phyloP scores from a whole-genome alignment of 30 jellyfish, hydroid and myxozoan species.

The Cassiopea xamachana region DNA sequence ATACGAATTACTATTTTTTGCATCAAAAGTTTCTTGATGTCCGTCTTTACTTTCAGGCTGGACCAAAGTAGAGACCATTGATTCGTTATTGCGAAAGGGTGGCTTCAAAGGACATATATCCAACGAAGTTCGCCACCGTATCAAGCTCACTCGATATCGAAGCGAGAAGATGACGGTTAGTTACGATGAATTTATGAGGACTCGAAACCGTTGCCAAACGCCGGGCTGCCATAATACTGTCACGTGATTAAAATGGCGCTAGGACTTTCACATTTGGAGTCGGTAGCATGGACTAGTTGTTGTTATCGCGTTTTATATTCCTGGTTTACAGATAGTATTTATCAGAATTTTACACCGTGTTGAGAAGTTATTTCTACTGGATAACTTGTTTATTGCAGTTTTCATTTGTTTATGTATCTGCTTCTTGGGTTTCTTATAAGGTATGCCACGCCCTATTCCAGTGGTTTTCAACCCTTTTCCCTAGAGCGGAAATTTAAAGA shows the following conservation, averaged over 20 bases:
- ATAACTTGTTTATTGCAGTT: conserved; percentile 28
- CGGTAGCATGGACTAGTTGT: not conserved
- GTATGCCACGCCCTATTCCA: too few species aligned
- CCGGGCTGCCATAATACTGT: conserved; percentile 57
- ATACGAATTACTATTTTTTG: not conserved
- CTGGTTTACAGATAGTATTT: conserved; percentile 47
- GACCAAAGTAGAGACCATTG: conserved; percentile 93
- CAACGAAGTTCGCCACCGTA: conserved; percentile 94
- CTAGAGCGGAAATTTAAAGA: too few species aligned
- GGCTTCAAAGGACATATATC: conserved; percentile 96
- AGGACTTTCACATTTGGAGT: not conserved
- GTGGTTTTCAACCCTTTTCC: too few species aligned
- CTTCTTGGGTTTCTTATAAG: not conserved
- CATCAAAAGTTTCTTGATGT: not conserved
- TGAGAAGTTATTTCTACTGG: conserved; percentile 39
- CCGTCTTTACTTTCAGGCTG: conserved; percentile 71
- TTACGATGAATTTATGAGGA: conserved; percentile 85
- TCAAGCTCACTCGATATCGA: conserved; percentile 96
- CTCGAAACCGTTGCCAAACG: conserved; percentile 73
- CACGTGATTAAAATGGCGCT: conserved; percentile 30
- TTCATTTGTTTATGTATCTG: not conserved
- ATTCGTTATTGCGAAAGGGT: conserved; percentile 92
- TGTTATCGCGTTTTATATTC: conserved; percentile 7
- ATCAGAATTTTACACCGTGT: conserved; percentile 36
- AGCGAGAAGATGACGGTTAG: conserved; percentile 95